Evolutionary conservation across 2,113 vertebrate species (phyloP), one percentile per base, ranked within the genome.

Genomic region (Aegotheles bennettii): DNA sequence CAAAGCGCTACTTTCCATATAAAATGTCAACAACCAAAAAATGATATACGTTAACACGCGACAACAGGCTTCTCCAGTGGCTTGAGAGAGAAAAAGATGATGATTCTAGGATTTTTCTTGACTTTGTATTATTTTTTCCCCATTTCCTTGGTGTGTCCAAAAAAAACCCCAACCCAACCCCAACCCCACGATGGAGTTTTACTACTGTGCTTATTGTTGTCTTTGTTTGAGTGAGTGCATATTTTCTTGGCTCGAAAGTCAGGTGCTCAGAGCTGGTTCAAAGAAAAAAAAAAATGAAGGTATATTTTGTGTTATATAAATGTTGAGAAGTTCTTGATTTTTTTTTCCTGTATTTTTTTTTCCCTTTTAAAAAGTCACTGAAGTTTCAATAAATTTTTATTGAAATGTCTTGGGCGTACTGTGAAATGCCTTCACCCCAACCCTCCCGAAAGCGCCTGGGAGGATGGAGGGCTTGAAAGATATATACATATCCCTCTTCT

Each of bases 321-420:
- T 98, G 98, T 98, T 84, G 89, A 97, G 92, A 97, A 97, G 92
- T 95, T 98, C 97, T 97, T 97, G 98, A 95, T 98, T 98, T 98
- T 98, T 95, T 98, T 98, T 98, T 42, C 6, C 97, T 98, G 98
- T 98, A 98, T 97, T 95, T 87, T 26, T 1, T 3, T 1, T 1
- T 53, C 8, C 51, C 16, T 17, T 98, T 98, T 98, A 97, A 98
- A 98, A 98, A 97, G 97, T 98, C 98, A 98, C 98, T 98, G 98
- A 99, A 98, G 97, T 99, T 99, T 99, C 98, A 99, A 99, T 99
- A 98, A 98, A 98, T 97, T 98, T 98, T 98, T 98, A 98, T 98
- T 98, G 97, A 98, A 98, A 97, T 97, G 86, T 96, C 95, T 88
- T 87, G 91, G 96, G 95, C 84, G 92, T 97, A 26, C 57, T 94